A percentile compares a stretch with the other conserved stretches of the same genome.
Conservation (phyloP, 2,113 vertebrate species). For the Pachycephala philippinensis region DNA sequence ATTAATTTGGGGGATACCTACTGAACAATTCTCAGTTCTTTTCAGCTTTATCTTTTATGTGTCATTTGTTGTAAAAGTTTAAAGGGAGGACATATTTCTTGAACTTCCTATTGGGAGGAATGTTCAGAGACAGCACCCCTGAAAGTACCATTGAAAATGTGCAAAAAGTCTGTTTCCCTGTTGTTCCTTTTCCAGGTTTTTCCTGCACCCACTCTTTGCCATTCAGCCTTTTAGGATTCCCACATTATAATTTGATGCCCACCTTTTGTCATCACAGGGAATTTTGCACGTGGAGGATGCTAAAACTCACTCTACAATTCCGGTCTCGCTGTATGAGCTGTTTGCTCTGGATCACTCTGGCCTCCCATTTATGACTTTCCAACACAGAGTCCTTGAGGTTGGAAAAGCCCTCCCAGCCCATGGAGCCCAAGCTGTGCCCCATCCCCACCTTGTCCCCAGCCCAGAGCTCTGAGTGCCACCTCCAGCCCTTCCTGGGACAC, state of each 20-base stretch:
- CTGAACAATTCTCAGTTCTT: not conserved
- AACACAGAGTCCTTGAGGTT: not conserved
- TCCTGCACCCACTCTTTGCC: not conserved
- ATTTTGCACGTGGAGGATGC: not conserved
- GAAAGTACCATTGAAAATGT: not conserved
- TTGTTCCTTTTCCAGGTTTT: not conserved
- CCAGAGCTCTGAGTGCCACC: too few relatives aligned
- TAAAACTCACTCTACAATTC: not conserved
- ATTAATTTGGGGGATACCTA: not conserved
- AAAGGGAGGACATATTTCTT: not conserved
- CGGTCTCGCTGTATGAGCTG: accelerated
- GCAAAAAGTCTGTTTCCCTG: not conserved
- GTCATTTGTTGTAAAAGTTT: not conserved
- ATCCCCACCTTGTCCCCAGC: not conserved
- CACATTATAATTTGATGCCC: not conserved
- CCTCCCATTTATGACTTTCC: not conserved
- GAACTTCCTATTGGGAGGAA: not conserved
- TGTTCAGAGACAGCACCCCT: not conserved
- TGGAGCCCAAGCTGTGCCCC: accelerated
- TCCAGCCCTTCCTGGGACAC: too few relatives aligned
- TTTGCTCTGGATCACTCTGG: not conserved
- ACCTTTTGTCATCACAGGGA: not conserved
- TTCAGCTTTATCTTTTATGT: not conserved
- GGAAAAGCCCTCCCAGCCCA: not conserved
- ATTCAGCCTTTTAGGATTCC: not conserved